Percentiles rank a stretch among this genome's conserved stretches.
Evolutionary conservation across 2,797 vertebrate genomes (phyloP).

Genomic region (Carcharodon carcharias): DNA sequence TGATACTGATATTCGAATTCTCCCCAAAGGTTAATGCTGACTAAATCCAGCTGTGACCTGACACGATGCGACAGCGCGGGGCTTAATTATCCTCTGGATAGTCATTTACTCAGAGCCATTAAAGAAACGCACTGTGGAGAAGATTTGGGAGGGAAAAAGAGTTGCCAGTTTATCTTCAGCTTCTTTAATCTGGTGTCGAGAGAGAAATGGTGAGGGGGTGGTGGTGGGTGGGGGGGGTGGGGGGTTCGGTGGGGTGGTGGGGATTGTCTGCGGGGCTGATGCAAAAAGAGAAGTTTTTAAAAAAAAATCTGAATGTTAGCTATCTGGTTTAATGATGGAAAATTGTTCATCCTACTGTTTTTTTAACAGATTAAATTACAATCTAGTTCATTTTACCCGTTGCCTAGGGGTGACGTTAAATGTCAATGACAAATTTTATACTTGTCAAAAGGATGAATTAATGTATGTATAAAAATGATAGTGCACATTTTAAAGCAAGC

Average conservation of each 20-base stretch:
- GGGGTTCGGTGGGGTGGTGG: conserved; percentile 54
- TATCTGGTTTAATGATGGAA: conserved; percentile 71
- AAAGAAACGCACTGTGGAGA: conserved; percentile 68
- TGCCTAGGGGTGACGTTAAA: conserved; percentile 85
- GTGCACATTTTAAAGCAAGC: conserved; percentile 68
- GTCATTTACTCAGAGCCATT: conserved; percentile 80
- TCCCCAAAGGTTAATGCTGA: conserved; percentile 84
- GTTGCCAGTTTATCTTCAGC: conserved; percentile 53
- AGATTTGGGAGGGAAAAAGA: conserved; percentile 74
- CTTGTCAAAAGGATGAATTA: conserved; percentile 75
- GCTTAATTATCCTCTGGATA: conserved; percentile 81
- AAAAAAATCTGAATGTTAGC: conserved; percentile 74
- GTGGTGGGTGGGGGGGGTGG: conserved; percentile 55
- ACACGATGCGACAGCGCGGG: conserved; percentile 72
- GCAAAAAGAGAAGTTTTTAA: conserved; percentile 47
- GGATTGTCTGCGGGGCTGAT: conserved; percentile 43
- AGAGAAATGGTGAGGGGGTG: conserved; percentile 45
- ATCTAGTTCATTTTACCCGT: conserved; percentile 85
- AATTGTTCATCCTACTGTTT: conserved; percentile 65
- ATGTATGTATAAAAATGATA: conserved; percentile 73
- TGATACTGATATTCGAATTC: conserved; percentile 82
- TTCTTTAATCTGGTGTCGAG: conserved; percentile 25
- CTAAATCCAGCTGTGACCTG: conserved; percentile 83
- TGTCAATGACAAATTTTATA: conserved; percentile 86
- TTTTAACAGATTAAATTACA: conserved; percentile 77